Evolutionary conservation across 2,113 vertebrate species (phyloP), one percentile per base, ranked within the genome.

Genomic region (Cryptotis parvus): DNA sequence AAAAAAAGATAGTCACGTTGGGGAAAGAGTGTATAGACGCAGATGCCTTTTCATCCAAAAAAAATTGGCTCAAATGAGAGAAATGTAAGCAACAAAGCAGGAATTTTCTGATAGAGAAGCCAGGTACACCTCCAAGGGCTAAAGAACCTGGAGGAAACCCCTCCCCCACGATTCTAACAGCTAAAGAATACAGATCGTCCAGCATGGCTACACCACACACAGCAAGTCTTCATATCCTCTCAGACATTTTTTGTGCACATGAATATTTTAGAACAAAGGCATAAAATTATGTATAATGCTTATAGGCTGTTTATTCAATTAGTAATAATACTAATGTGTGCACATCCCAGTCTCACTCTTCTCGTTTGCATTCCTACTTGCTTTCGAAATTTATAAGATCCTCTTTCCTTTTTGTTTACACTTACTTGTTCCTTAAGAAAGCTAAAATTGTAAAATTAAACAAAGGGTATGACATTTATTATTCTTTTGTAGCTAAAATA

Each of bases 371-470:
- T 16, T 33, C 15, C 35, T 7, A 43, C 41, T 78, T 65, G 2
- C 33, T 84, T 84, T 77, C n/a, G 49, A 45, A 65, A 72, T 82
- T 83, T 43, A 31, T 52, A 33, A 83, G 12, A 91, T 70, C 43
- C 2, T 63, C n/a, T 61, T 29, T 55, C 6, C 74, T 84, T 66
- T 70, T 75, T 81, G 31, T 45, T 69, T 74, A 61, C n/a, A 84
- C 33, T 84, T 74, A 3, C 9, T 12, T 75, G 6, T 84, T 84
- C 73, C 43, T 88, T 26, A 49, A 65, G 41, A 87, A 84, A 94
- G 20, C 35, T 84, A 79, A 77, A 74, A 87, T 83, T 84, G 52
- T 84, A 68, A 88, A 74, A 41, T 37, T 75, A 75, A 80, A 73
- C 58, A 65, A 33, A 70, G 9, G 20, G 49, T 82, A 61, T 49